Base-by-base conservation (phyloP, 2,888 invertebrate species). In the Tuta absoluta region DNA sequence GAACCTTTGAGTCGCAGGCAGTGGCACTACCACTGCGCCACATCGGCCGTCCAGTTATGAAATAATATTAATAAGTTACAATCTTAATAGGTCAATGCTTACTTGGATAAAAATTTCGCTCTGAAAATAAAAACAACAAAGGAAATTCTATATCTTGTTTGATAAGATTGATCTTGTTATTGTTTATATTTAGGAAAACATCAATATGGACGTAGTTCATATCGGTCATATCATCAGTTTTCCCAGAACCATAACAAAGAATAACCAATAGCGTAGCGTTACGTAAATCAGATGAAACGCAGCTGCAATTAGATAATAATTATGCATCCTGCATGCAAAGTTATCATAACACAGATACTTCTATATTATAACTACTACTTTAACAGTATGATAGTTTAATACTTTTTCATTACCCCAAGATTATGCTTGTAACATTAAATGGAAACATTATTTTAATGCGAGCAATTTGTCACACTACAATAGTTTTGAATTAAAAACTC, bases 241-340 rank as follows among this genome's bases (percentile, higher is more conserved):
- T 45, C 17, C n/a, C 11, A 45, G 17, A 45, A 11, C 41, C 24
- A 12, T n/a, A 17, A 28, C 17, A 37, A 37, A 58, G 33, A 17
- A 58, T 33, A 33, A 33, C 10, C 14, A 17, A 58, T 33, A 33
- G 14, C n/a, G n/a, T 24, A 24, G 5, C 17, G n/a, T 33, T 17
- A 33, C 19, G 19, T 19, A 12, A 58, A 58, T 19, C 33, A 19
- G 37, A 33, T 58, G 37, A 58, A 33, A 19, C 51, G 12, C 51
- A 23, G 21, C 51, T 51, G 51, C 51, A 51, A 21, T 51, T 21
- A 51, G 51, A 51, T 51, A 51, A 51, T 12, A 19, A 8, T 12
- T 2, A 17, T 11, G 19, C 23, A 51, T 23, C 21, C 19, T 19
- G 19, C 23, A 51, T 19, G 10, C 51, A 23, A 23, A 23, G 21